Percentiles rank a stretch among this genome's conserved stretches.
Evolutionary conservation across 2,888 invertebrate genomes (phyloP).

Genomic region (Drosophila peninsularis): DNA sequence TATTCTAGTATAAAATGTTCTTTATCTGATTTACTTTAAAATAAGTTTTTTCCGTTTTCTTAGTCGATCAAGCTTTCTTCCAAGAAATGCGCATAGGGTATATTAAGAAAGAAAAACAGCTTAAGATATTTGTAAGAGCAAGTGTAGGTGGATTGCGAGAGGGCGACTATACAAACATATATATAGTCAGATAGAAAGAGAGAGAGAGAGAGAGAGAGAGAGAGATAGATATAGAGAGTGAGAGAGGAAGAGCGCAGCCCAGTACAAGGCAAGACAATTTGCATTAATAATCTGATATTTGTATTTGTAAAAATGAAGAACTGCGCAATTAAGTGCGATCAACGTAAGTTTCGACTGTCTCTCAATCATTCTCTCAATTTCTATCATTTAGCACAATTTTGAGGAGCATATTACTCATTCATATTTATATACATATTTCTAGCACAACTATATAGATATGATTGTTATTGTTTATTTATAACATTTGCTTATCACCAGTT

Average conservation of each 20-base stretch:
- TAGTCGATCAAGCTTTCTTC: constrained; percentile 1
- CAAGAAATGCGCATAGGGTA: constrained; percentile 4
- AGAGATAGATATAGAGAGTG: constrained; percentile 7
- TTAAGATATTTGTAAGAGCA: constrained; percentile 26
- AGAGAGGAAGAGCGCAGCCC: constrained; percentile 24
- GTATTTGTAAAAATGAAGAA: constrained; percentile 47
- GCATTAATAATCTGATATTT: constrained; percentile 58
- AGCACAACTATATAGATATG: constrained; percentile 34
- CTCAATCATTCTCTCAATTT: constrained; percentile 39
- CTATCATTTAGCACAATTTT: constrained; percentile 34
- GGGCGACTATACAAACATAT: background rate
- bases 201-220: background rate
- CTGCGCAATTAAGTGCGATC: constrained; percentile 72
- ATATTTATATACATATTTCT: constrained; percentile 11
- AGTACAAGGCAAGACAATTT: constrained; percentile 51
- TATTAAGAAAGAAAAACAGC: constrained; percentile 23
- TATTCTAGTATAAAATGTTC: no score
- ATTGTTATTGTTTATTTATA: constrained; percentile 54
- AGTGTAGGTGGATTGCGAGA: constrained; percentile 22
- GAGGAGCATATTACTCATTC: constrained; percentile 45
- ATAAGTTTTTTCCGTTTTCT: background rate
- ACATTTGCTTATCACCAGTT: constrained; percentile 36
- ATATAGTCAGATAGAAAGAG: background rate
- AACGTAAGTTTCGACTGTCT: constrained; percentile 38
- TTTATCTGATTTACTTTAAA: background rate